These are phyloP conservation scores for Lasiurus borealis DNA, from an alignment of 2,113 vertebrate species.

Conservation along the genomic window DNA sequence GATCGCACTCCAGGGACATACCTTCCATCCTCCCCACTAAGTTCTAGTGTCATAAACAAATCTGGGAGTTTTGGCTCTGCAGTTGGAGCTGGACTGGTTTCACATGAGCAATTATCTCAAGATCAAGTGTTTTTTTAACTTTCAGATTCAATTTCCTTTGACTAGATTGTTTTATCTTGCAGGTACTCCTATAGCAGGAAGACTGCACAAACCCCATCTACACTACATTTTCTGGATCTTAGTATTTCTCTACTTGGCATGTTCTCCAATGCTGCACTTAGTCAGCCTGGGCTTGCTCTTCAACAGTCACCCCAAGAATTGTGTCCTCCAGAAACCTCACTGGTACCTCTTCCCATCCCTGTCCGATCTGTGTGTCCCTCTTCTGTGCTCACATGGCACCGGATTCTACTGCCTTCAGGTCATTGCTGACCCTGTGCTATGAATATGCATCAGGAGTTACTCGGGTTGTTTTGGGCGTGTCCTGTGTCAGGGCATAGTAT, in stretches of 20 bases:
- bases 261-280: not conserved
- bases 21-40: not conserved
- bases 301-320: not conserved
- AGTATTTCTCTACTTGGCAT: not conserved
- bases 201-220: not conserved
- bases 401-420: not conserved
- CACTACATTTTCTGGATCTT: not conserved
- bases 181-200: not conserved
- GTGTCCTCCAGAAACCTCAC: not conserved
- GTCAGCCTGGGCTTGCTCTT: not conserved
- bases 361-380: not conserved
- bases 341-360: not conserved
- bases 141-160: conserved; percentile 16
- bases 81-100: not conserved
- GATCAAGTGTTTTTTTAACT: not conserved
- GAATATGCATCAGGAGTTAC: not conserved
- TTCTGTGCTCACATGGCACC: not conserved
- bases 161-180: not conserved
- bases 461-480: not conserved
- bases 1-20: not conserved
- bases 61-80: not conserved
- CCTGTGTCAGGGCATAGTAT: not conserved
- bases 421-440: not conserved
- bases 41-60: conserved; percentile 11
- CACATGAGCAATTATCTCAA: not conserved